Evolutionary conservation across 2,113 vertebrate genomes (phyloP), one percentile per base, ranked within the genome.

Genomic region (Osmerus mordax): DNA sequence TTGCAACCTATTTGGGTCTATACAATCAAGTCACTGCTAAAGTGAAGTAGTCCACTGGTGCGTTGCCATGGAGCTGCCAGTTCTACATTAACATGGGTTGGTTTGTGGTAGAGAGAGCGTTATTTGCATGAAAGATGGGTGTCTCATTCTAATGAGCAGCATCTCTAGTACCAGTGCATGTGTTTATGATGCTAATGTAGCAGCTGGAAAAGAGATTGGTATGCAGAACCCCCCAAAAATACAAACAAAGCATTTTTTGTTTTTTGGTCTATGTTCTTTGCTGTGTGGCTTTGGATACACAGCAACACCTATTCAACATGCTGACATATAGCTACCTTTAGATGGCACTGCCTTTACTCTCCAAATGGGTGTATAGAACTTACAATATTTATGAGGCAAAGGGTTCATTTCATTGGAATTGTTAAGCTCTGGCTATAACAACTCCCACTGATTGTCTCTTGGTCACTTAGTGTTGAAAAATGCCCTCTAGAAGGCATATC

Each of bases 51-150:
- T 67, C 32, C 9, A 65, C 65, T 60, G 14, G 66, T n/a, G 18
- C 23, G 72, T 83, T 73, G 69, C 79, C 73, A 67, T 59, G 70
- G 73, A 65, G 74, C 74, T 64, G 79, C 70, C 76, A 69, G 71
- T 54, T 69, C 79, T 72, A 23, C 36, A 76, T 71, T 72, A 70
- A n/a, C 32, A 71, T 19, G 53, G 52, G 58, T 63, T 56, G 55
- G 74, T 62, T 67, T 32, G 58, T 29, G 65, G 32, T 28, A 28
- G 56, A 73, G 41, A 77, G 52, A 74, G 68, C 66, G 14, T 1
- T 0, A 76, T 81, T 81, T 86, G 72, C 71, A 79, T 79, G 69
- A 71, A 65, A 65, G 71, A 77, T 59, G 63, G 71, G 71, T 70
- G 56, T 59, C 67, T 83, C 52, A 58, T 41, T 70, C 54, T 76